Evolutionary conservation across 2,888 invertebrate genomes (phyloP), one percentile per base, ranked within the genome.

Genomic region (Ernsta delagoae): DNA sequence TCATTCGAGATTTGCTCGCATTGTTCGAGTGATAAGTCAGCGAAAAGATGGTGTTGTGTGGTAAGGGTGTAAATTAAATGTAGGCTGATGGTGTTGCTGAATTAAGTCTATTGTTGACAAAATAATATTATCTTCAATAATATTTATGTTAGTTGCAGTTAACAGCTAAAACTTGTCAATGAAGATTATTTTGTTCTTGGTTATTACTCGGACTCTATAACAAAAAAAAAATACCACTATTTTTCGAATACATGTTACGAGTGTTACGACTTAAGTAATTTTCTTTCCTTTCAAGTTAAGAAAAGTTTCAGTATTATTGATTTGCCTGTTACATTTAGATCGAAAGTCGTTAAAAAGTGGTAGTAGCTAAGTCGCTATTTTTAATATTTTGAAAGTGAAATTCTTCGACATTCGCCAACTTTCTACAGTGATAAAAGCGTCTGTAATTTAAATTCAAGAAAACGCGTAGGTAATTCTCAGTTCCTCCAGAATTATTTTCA

Each of bases 1-100:
- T 89, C 88, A 88, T 90, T 89, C 86, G 83, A 84, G 86, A 84
- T 83, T 83, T 77, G 78, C 79, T 77, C 68, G 68, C 77, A 83
- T 84, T 84, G 84, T 86, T 83, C 79, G 80, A 81, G 77, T 76
- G 79, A 79, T 78, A 79, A 82, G 82, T 80, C 83, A 83, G 84
- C 81, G 82, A 80, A 78, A 84, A 84, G 80, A 83, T 80, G 78
- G 74, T 77, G 80, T 41, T 71, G 77, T 79, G 41, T 62, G 78
- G 81, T 84, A 78, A 78, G 84, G 83, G 83, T 78, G 80, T 76
- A 77, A 82, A 83, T 84, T 83, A 79, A 83, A 83, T 57, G 62
- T 62, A 57, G 57, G 62, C 68, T 62, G 61, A 68, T 67, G 67
- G 24, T 54, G 43, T 57, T n/a, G 9, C 48, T 56, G 60, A 61